Percentiles rank a stretch among this genome's conserved stretches.
Conservation (phyloP, 2,888 invertebrate genomes). For the Acrobasis suavella region DNA sequence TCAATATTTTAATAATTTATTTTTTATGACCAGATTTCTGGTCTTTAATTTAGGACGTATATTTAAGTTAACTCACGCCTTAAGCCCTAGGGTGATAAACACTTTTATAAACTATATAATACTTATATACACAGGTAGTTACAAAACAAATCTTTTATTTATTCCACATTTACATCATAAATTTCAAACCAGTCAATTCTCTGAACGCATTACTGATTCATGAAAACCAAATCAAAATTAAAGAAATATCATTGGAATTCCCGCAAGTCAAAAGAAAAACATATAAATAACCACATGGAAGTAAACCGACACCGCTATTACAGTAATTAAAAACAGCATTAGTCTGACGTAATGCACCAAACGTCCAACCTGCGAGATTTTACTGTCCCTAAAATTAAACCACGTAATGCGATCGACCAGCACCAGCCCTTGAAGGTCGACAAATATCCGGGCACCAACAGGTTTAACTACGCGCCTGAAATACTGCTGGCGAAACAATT, state of each 20-base stretch:
- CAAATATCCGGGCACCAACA: conserved; percentile 39
- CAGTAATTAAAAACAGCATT: conserved; percentile 30
- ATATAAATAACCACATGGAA: conserved; percentile 19
- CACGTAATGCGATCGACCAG: conserved; percentile 28
- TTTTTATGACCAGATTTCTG: too few species aligned
- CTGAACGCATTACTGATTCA: neutral
- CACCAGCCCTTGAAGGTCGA: conserved; percentile 46
- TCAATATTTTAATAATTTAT: too few species aligned
- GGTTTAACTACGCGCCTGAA: conserved; percentile 25
- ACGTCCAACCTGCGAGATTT: conserved; percentile 35
- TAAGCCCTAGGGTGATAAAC: too few species aligned
- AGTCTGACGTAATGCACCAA: conserved; percentile 30
- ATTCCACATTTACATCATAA: too few species aligned
- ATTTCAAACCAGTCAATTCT: neutral
- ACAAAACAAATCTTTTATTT: too few species aligned
- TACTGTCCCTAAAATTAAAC: conserved; percentile 45
- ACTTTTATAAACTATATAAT: too few species aligned
- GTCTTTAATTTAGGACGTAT: too few species aligned
- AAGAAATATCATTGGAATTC: neutral
- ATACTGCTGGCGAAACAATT: conserved; percentile 14
- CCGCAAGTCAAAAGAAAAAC: conserved; percentile 11
- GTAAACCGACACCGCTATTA: conserved; percentile 33
- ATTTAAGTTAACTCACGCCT: too few species aligned
- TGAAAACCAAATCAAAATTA: neutral
- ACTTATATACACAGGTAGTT: too few species aligned